phyloP scores from a whole-genome alignment of 1,140 invertebrate species.

The Anadara kagoshimensis region DNA sequence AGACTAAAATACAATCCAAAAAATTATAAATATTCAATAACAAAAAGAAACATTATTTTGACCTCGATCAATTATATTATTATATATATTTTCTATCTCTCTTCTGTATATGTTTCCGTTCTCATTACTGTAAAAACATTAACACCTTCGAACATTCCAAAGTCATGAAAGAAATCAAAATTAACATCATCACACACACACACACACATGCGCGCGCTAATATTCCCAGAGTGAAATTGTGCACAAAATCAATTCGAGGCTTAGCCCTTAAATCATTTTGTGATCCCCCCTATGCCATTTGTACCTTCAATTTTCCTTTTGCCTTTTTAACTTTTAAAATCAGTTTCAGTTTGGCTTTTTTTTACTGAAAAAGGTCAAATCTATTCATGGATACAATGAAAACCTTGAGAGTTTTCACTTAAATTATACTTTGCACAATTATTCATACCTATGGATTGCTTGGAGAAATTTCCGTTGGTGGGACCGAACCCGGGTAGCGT shows the following conservation, averaged over 20 bases:
- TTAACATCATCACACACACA: no score
- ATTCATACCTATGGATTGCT: slow-evolving; percentile 96
- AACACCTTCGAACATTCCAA: no score
- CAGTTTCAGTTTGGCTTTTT: no score
- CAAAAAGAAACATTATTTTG: not conserved
- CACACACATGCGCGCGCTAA: slow-evolving; percentile 2
- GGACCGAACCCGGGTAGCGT: slow-evolving; percentile 94
- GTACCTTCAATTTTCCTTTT: no score
- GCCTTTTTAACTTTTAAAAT: no score
- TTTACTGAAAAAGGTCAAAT: no score
- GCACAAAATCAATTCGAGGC: not conserved
- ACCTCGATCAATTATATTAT: not conserved
- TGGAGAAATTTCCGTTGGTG: slow-evolving; percentile 99
- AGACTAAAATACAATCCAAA: slow-evolving; percentile 82
- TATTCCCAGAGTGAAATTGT: not conserved
- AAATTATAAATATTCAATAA: not conserved
- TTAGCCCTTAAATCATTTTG: not conserved
- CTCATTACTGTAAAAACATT: not conserved
- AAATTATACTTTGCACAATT: no score
- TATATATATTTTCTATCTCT: not conserved
- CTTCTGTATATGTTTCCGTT: not conserved
- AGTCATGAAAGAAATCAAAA: no score
- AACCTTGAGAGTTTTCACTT: no score
- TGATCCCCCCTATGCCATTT: no score
- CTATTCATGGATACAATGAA: no score